Conservation (phyloP, 2,888 invertebrate species). For the Agrochola lychnidis region DNA sequence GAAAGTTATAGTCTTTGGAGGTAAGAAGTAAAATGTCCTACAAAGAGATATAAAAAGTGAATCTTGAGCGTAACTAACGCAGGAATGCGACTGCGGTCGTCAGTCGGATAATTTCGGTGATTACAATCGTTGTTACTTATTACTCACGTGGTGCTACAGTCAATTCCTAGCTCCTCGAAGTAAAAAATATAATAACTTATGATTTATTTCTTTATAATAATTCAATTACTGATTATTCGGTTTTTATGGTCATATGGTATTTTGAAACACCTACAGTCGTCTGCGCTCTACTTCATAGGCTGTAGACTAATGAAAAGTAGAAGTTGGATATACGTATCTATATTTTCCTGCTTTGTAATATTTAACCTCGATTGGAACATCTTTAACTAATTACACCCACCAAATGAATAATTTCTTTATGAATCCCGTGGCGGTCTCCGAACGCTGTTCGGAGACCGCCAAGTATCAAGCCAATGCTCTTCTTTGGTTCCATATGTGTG, state of each 20-base stretch:
- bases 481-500: not conserved
- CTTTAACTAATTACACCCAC: not conserved
- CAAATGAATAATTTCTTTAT: conserved; percentile 11
- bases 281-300: not conserved
- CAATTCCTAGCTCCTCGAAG: conserved; percentile 15
- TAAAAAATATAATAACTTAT: conserved; percentile 31
- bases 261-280: not conserved
- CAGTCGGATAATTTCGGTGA: conserved; percentile 76
- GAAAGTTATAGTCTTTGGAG: conserved; percentile 52
- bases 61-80: conserved; percentile 71
- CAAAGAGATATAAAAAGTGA: conserved; percentile 70
- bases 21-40: conserved; percentile 66
- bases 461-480: not conserved
- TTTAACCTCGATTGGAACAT: not conserved
- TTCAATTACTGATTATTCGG: conserved; percentile 20
- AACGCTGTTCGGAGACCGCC: too few relatives aligned
- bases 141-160: conserved; percentile 48
- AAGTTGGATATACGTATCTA: not conserved
- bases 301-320: not conserved
- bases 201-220: conserved; percentile 36
- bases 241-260: conserved; percentile 3
- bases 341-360: not conserved
- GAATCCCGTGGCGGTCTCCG: too few relatives aligned
- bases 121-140: conserved; percentile 78
- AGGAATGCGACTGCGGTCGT: conserved; percentile 81